Percentiles rank a stretch among this genome's conserved stretches.
These are phyloP conservation scores for Acanthosoma haemorrhoidale DNA, from an alignment of 2,888 invertebrate genomes.

Conservation along the genomic window DNA sequence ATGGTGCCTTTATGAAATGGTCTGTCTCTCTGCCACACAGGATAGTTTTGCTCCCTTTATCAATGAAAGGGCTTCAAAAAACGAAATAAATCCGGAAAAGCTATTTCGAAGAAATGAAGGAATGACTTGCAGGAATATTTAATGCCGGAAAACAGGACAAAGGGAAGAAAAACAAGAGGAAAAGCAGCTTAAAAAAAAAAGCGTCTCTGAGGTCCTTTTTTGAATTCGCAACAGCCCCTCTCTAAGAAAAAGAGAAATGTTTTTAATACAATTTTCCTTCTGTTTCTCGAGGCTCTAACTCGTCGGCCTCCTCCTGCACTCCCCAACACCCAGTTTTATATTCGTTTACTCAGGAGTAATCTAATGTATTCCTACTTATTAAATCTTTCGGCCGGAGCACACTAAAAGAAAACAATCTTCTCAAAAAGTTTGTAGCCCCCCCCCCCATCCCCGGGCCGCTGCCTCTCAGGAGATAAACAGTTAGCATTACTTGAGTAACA, in stretches of 20 bases:
- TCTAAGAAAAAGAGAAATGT: conserved; percentile 16
- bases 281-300: not conserved
- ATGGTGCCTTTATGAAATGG: no score
- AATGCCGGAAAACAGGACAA: not conserved
- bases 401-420: not conserved
- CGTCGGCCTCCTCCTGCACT: no score
- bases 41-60: no score
- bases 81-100: not conserved
- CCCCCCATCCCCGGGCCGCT: no score
- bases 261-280: conserved; percentile 22
- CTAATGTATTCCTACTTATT: conserved; percentile 16
- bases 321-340: conserved; percentile 7
- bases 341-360: conserved; percentile 4
- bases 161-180: not conserved
- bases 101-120: not conserved
- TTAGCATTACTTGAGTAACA: no score
- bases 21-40: no score
- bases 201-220: conserved; percentile 14
- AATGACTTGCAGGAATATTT: not conserved
- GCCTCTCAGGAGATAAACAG: no score
- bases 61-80: no score
- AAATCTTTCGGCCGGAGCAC: not conserved
- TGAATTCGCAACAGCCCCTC: conserved; percentile 11
- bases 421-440: no score
- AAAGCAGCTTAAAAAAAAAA: not conserved